A percentile compares a stretch with the other conserved stretches of the same genome.
These are phyloP conservation scores for Tetragnatha versicolor DNA, from an alignment of 1,140 invertebrate genomes.

Conservation along the genomic window DNA sequence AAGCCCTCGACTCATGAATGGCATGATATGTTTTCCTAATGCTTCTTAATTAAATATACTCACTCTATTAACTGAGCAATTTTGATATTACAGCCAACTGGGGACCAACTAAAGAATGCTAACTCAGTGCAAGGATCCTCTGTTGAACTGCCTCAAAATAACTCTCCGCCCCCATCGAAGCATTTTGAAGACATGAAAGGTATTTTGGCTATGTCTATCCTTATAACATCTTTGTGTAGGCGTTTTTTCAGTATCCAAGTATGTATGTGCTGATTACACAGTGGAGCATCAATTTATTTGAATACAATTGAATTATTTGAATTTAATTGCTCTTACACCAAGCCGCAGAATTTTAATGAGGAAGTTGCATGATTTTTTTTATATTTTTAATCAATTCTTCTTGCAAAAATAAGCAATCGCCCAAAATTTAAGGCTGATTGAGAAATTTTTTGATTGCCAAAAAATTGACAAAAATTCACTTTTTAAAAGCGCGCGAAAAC, in stretches of 20 bases:
- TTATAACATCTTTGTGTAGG: neutral
- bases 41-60: neutral
- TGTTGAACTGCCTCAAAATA: slow-evolving; percentile 8
- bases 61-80: neutral
- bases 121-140: neutral
- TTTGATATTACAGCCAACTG: slow-evolving; percentile 20
- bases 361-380: no score
- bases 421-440: no score
- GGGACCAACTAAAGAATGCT: slow-evolving; percentile 25
- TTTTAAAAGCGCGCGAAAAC: no score
- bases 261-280: neutral
- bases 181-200: slow-evolving; percentile 92
- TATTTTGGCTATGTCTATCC: neutral
- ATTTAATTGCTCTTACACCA: no score
- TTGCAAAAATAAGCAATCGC: no score
- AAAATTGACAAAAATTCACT: no score
- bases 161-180: slow-evolving; percentile 63
- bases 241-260: neutral
- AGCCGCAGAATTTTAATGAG: no score
- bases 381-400: no score
- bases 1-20: neutral
- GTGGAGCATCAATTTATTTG: neutral
- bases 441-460: no score
- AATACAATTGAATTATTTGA: neutral
- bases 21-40: no score